phyloP scores from a whole-genome alignment of 2,888 invertebrate species.

The Sphaerophoria taeniata region DNA sequence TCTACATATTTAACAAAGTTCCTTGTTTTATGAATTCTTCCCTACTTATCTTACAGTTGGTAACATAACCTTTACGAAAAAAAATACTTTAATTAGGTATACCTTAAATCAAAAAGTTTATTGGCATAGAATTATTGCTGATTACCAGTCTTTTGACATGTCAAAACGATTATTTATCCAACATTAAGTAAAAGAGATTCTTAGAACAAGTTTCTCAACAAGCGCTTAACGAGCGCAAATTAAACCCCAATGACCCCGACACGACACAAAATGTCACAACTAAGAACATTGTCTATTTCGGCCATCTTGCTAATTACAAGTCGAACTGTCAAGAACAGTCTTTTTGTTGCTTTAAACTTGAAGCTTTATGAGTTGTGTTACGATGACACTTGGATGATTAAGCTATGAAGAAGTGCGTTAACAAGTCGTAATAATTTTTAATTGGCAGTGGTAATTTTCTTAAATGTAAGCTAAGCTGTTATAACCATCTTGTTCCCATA shows the following conservation, averaged over 20 bases:
- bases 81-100: conserved; percentile 58
- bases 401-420: conserved; percentile 64
- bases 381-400: conserved; percentile 61
- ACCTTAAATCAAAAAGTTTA: conserved; percentile 60
- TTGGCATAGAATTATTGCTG: conserved; percentile 51
- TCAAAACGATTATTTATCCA: conserved; percentile 23
- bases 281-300: conserved; percentile 63
- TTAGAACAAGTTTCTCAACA: conserved; percentile 29
- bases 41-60: conserved; percentile 16
- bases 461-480: conserved; percentile 40
- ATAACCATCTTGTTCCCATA: conserved; percentile 5
- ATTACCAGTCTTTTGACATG: conserved; percentile 37
- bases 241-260: conserved; percentile 61
- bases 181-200: conserved; percentile 34
- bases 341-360: conserved; percentile 12
- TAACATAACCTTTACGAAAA: conserved; percentile 28
- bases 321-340: not conserved
- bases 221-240: conserved; percentile 23
- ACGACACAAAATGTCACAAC: conserved; percentile 57
- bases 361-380: conserved; percentile 41
- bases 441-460: conserved; percentile 65
- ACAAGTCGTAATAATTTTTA: conserved; percentile 72
- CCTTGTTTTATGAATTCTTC: not conserved
- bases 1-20: too few relatives aligned
- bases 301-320: conserved; percentile 59